phyloP scores from a whole-genome alignment of 2,888 invertebrate species.

The Amblyjoppa fuscipennis region DNA sequence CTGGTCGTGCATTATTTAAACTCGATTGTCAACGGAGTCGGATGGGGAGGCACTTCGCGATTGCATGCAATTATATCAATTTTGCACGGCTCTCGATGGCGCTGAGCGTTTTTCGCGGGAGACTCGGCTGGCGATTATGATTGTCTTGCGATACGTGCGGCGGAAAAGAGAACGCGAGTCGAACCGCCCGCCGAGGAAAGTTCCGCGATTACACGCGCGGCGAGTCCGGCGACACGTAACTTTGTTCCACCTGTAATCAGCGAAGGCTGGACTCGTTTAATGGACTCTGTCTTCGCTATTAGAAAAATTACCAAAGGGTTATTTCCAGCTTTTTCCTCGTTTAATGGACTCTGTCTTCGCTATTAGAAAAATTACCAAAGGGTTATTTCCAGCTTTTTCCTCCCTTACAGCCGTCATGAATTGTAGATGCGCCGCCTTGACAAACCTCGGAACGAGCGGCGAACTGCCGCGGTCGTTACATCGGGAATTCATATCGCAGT shows the following conservation, averaged over 20 bases:
- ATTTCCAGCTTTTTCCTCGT: slow-evolving; percentile 20
- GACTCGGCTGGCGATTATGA: slow-evolving; percentile 33
- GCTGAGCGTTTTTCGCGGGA: slow-evolving; percentile 40
- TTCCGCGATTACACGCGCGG: slow-evolving; percentile 37
- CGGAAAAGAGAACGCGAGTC: slow-evolving; percentile 5
- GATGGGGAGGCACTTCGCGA: slow-evolving; percentile 18
- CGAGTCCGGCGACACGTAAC: slow-evolving; percentile 24
- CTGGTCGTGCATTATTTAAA: slow-evolving; percentile 38
- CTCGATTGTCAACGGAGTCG: slow-evolving; percentile 52
- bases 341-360: slow-evolving; percentile 23
- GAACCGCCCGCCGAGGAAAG: slow-evolving; percentile 37
- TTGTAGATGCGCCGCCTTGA: background rate
- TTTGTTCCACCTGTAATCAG: slow-evolving; percentile 11
- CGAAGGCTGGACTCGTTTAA: slow-evolving; percentile 8
- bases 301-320: slow-evolving; percentile 42
- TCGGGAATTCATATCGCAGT: background rate
- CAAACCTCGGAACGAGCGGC: background rate
- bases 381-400: slow-evolving; percentile 22
- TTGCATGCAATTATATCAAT: slow-evolving; percentile 56
- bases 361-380: slow-evolving; percentile 39
- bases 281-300: slow-evolving; percentile 20
- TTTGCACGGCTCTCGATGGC: slow-evolving; percentile 30
- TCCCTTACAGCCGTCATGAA: background rate
- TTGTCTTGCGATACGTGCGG: slow-evolving; percentile 29
- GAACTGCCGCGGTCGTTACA: background rate